A percentile compares a stretch with the other conserved stretches of the same genome.
Evolutionary conservation across 92 coral and sea anemone genomes (phyloP).

Genomic region (Palythoa heliodiscus): DNA sequence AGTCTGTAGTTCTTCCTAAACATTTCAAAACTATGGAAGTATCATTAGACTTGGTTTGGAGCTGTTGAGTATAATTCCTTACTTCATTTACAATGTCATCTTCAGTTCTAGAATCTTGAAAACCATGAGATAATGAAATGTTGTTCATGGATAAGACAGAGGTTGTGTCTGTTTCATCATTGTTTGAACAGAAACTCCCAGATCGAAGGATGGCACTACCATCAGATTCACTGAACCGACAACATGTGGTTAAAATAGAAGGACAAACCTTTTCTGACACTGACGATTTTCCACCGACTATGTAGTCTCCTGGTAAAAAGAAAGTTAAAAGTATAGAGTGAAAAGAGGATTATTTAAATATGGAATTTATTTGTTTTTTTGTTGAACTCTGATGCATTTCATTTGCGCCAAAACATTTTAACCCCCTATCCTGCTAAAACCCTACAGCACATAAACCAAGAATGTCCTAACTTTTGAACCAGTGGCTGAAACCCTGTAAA

Average conservation of each 20-base stretch:
- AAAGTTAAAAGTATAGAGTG: not conserved
- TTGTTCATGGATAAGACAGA: constrained; percentile 27
- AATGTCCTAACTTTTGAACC: too few relatives aligned
- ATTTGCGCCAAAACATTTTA: not conserved
- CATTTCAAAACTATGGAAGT: not conserved
- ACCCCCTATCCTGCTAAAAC: too few relatives aligned
- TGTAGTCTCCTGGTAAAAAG: constrained; percentile 20
- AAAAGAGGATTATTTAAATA: not conserved
- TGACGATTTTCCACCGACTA: not conserved
- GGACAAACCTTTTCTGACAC: constrained; percentile 14
- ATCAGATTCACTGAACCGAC: constrained; percentile 12
- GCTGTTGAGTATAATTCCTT: not conserved
- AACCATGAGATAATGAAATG: constrained; percentile 5
- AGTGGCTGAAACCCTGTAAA: too few relatives aligned
- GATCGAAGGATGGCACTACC: constrained; percentile 28
- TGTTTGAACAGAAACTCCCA: constrained; percentile 28
- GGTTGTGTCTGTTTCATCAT: constrained; percentile 8
- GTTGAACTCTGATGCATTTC: not conserved
- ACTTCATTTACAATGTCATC: not conserved
- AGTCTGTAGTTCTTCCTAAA: not conserved
- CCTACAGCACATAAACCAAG: too few relatives aligned
- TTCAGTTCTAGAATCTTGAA: not conserved
- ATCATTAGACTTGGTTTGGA: not conserved
- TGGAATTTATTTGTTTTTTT: not conserved
- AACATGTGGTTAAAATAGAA: constrained; percentile 17